These are phyloP conservation scores for Serranus cabrilla DNA, from an alignment of 2,797 vertebrate species.

Conservation along the genomic window DNA sequence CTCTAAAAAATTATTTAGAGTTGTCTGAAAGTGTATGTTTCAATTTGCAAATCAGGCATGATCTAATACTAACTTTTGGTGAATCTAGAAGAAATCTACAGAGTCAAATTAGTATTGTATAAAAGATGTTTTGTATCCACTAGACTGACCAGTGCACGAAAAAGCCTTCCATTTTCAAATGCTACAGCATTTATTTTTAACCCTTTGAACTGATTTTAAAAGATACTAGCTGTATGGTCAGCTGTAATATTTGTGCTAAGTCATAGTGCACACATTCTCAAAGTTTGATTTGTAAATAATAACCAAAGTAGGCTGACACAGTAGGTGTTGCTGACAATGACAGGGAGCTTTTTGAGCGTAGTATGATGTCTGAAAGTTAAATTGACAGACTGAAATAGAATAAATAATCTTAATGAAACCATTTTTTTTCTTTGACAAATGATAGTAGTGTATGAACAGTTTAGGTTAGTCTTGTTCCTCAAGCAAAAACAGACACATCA, in stretches of 20 bases:
- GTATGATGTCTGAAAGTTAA: constrained; percentile 1
- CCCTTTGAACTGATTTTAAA: background rate
- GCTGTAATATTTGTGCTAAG: too few species aligned
- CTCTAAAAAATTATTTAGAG: too few species aligned
- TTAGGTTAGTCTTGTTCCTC: background rate
- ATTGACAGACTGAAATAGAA: background rate
- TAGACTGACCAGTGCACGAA: too few species aligned
- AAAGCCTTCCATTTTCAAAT: background rate
- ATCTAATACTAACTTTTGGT: too few species aligned
- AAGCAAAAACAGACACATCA: background rate
- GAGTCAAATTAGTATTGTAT: too few species aligned
- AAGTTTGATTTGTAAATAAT: constrained; percentile 14
- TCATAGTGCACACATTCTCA: background rate
- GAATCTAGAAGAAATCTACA: too few species aligned
- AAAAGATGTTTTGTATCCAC: too few species aligned
- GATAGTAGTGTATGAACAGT: background rate
- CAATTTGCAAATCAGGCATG: too few species aligned
- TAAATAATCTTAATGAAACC: too few species aligned
- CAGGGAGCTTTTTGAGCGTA: background rate
- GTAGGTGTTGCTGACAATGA: background rate
- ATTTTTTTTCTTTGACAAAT: too few species aligned
- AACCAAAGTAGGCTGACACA: background rate
- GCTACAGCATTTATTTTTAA: background rate
- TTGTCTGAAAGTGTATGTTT: too few species aligned
- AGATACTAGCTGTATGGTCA: background rate